Base-by-base conservation (phyloP, 2,113 vertebrate species). In the Zosterops borbonicus region DNA sequence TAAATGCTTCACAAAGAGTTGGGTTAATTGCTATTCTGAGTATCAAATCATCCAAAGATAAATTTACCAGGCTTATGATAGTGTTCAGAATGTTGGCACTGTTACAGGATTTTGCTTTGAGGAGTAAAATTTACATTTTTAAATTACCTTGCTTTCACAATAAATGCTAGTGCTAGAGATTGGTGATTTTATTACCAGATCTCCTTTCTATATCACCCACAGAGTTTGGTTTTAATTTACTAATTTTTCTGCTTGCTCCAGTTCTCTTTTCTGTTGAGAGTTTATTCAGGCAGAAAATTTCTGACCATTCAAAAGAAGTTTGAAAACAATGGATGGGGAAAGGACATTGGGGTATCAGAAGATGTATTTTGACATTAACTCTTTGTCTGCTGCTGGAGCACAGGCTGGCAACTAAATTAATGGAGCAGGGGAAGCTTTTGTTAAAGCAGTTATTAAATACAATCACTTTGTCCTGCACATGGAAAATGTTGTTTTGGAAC, bases 231-330 rank as follows among this genome's bases (percentile, higher is more conserved):
- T 90, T 86, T 55, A 31, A 77, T 77, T 78, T 27, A 50, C 20
- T 86, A 1, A 0, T 58, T 83, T 85, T 86, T 58, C 53, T 65
- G 29, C 89, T 90, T 96, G 71, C 68, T 92, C 52, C 60, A 25
- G 42, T 59, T 90, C 62, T 85, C 29, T 92, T 68, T 94, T 94
- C 62, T 96, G 52, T 56, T 87, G 81, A 31, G 77, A 41, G 77
- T 75, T 92, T 94, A 92, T 79, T 91, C 80, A 94, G 81, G 95
- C 95, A 92, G 95, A 95, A 97, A 96, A 97, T 94, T 84, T 84
- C 65, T 37, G 69, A 46, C 81, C 53, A 75, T 89, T 95, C 65
- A 94, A 94, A 94, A 92, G 69, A 94, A 96, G 69, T 95, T 94
- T 81, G 94, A 29, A 91, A 92, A 95, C 94, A 94, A 92, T 87